phyloP scores from a whole-genome alignment of 2,113 vertebrate genomes.

The Syngnathus typhle region DNA sequence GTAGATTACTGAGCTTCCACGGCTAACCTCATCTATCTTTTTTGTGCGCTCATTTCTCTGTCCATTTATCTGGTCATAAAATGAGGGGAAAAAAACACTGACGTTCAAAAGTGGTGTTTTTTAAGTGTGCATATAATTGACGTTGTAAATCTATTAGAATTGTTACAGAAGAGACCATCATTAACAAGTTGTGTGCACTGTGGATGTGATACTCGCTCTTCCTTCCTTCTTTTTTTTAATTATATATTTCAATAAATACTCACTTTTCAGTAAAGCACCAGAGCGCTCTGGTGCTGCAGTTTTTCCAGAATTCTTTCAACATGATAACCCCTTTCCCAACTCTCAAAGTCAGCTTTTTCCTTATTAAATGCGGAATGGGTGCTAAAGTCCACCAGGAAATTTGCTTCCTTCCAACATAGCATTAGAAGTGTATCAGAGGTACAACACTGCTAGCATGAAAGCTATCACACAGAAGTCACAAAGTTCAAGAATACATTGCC shows the following conservation, averaged over 20 bases:
- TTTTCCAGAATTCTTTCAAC: neutral
- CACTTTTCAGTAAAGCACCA: neutral
- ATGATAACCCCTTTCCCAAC: neutral
- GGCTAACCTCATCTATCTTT: conserved; percentile 46
- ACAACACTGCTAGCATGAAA: neutral
- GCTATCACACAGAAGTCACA: neutral
- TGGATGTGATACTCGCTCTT: neutral
- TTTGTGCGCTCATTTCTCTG: conserved; percentile 32
- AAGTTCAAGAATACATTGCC: neutral
- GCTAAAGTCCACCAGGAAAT: neutral
- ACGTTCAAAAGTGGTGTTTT: conserved; percentile 27
- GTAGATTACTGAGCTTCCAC: conserved; percentile 48
- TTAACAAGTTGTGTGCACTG: neutral
- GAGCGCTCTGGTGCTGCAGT: neutral
- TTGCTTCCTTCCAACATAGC: neutral
- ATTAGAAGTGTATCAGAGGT: neutral
- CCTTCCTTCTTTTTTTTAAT: neutral
- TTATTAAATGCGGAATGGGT: neutral
- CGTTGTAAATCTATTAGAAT: conserved; percentile 21
- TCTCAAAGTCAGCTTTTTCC: neutral
- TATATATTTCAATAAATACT: neutral
- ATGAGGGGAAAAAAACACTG: conserved; percentile 20
- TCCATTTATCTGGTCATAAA: conserved; percentile 36
- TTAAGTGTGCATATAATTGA: conserved; percentile 1
- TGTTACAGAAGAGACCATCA: conserved; percentile 12